These are phyloP conservation scores for Aix galericulata DNA, from an alignment of 2,113 vertebrate species.

Conservation along the genomic window DNA sequence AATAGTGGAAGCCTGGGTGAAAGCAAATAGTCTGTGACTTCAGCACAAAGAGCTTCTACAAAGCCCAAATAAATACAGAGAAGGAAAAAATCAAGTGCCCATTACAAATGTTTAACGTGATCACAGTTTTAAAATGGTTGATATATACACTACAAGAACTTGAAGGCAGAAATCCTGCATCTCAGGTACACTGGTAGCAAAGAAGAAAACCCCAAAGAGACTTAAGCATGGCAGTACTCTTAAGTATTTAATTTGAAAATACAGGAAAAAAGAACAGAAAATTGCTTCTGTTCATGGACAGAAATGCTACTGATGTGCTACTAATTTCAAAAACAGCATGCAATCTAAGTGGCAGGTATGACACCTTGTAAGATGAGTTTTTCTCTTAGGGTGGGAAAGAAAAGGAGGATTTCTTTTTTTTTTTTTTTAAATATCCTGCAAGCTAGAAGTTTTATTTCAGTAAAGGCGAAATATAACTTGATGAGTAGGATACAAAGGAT, in stretches of 20 bases:
- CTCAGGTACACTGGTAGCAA: not conserved
- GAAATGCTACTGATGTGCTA: not conserved
- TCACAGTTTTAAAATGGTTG: not conserved
- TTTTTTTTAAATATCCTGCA: not conserved
- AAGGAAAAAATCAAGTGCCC: not conserved
- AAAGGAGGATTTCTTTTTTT: not conserved
- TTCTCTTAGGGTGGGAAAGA: not conserved
- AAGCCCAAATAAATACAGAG: not conserved
- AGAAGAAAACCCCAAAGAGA: not conserved
- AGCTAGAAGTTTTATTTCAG: not conserved
- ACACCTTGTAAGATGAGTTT: not conserved
- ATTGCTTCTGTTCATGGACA: not conserved
- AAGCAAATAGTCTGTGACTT: not conserved
- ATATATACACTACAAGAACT: not conserved
- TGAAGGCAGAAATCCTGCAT: not conserved
- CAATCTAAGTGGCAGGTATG: not conserved
- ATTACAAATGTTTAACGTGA: not conserved
- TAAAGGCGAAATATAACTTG: not conserved
- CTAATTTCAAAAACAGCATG: conserved; percentile 1
- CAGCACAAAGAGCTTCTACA: not conserved
- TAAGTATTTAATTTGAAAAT: not conserved
- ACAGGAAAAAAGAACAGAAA: not conserved
- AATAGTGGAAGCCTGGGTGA: not conserved
- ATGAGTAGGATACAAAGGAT: not conserved
- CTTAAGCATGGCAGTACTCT: not conserved